Evolutionary conservation across 2,888 invertebrate genomes (phyloP).

Genomic region (Hydriomena furcata): DNA sequence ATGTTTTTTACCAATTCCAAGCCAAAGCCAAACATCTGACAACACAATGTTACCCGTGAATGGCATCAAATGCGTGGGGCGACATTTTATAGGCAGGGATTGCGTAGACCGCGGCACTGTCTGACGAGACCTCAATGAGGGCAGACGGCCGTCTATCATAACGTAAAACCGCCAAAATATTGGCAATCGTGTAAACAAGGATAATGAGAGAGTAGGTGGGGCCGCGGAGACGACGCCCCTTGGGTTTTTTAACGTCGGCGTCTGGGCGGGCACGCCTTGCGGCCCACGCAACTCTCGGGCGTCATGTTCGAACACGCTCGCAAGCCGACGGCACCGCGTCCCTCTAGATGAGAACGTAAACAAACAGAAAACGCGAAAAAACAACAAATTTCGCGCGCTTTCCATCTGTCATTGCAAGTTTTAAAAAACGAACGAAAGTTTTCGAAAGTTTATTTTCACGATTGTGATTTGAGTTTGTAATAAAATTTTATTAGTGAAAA

Average conservation of each 20-base stretch:
- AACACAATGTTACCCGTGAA: slow-evolving; percentile 63
- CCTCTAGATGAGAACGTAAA: slow-evolving; percentile 58
- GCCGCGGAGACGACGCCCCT: slow-evolving; percentile 73
- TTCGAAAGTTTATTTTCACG: too few relatives aligned
- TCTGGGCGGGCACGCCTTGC: slow-evolving; percentile 80
- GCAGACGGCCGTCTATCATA: slow-evolving; percentile 66
- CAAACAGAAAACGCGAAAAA: slow-evolving; percentile 54
- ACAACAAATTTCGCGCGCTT: slow-evolving; percentile 34
- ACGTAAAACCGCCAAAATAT: slow-evolving; percentile 72
- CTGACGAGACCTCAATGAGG: slow-evolving; percentile 73
- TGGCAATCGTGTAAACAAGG: slow-evolving; percentile 76
- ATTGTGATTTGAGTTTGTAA: slow-evolving; percentile 41
- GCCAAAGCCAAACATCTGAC: slow-evolving; percentile 45
- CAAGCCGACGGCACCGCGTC: slow-evolving; percentile 69
- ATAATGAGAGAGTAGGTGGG: slow-evolving; percentile 80
- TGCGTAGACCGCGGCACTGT: slow-evolving; percentile 73
- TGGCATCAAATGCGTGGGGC: slow-evolving; percentile 74
- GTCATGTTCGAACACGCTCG: slow-evolving; percentile 53
- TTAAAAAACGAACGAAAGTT: slow-evolving; percentile 12
- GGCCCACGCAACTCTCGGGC: slow-evolving; percentile 65
- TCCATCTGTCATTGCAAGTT: slow-evolving; percentile 24
- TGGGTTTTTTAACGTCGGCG: slow-evolving; percentile 70
- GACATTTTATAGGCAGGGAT: slow-evolving; percentile 76
- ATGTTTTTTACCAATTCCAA: slow-evolving; percentile 36
- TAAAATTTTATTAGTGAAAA: slow-evolving; percentile 55